These are phyloP conservation scores for Alces alces DNA, from an alignment of 2,113 vertebrate species.

Conservation along the genomic window DNA sequence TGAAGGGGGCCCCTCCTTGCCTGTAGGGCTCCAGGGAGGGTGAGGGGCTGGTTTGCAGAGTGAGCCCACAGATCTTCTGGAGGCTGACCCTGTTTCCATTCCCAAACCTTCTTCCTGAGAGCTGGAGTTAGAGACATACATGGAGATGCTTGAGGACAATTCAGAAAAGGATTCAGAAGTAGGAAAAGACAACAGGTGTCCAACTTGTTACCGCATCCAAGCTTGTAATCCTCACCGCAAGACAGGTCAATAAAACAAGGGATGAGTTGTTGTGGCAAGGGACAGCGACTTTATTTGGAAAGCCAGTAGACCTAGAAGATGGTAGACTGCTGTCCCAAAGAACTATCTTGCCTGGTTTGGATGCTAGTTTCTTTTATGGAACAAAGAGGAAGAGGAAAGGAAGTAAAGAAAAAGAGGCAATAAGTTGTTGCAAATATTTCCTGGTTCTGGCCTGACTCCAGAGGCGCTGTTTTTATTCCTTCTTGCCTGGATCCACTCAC, in stretches of 20 bases:
- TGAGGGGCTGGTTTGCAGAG: not conserved
- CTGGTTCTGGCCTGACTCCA: not conserved
- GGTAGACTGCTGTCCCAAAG: not conserved
- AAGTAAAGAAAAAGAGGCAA: not conserved
- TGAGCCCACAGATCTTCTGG: not conserved
- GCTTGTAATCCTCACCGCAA: rapidly evolving
- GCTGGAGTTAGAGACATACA: not conserved
- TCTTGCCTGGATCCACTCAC: not conserved
- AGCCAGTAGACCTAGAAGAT: not conserved
- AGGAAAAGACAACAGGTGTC: not conserved
- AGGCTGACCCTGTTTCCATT: not conserved
- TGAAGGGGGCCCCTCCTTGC: not conserved
- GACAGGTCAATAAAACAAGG: not conserved
- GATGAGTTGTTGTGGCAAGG: not conserved
- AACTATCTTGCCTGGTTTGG: not conserved
- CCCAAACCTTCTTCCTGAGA: not conserved
- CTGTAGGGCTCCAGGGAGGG: not conserved
- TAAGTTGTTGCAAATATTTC: not conserved
- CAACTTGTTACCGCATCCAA: not conserved
- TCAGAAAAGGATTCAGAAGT: not conserved
- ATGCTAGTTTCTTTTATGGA: not conserved
- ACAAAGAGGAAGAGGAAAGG: not conserved
- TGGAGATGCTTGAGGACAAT: not conserved
- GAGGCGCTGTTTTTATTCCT: no score
- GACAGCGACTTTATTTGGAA: not conserved